Base-by-base conservation (phyloP, 2,113 vertebrate genomes). In the Silurus glanis region DNA sequence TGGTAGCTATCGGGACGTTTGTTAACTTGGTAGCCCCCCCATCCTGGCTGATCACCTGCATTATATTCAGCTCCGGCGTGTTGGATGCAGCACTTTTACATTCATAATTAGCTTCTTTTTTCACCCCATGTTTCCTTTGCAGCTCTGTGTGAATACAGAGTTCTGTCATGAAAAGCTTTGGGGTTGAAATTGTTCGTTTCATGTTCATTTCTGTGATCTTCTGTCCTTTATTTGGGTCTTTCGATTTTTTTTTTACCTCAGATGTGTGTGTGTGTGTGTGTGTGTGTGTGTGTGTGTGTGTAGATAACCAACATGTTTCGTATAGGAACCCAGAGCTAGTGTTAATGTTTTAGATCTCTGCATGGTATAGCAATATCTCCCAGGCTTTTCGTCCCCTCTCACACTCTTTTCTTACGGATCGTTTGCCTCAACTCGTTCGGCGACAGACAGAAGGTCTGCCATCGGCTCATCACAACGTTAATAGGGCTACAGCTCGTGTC, bases 401-500 rank as follows among this genome's bases (percentile, higher is more conserved):
- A 76, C 10, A 14, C 9, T 62, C 71, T 75, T 56, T 66, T 47
- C 49, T 53, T 83, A 62, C 45, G 69, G 61, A 86, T 66, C 25
- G 25, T 83, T 59, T 45, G 83, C 74, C 47, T 72, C 56, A 9
- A 55, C 67, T 25, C 8, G 47, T 74, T 85, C 78, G 25, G 21
- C 3, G 75, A 78, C 7, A 59, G 75, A 78, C 7, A 59, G 76
- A 74, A 14, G n/a, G 49, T 85, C 83, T 6, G 45, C 56, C 80
- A 86, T 83, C 80, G 49, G 67, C 61, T 28, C 86, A 83, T 66
- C 80, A 55, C 37, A 81, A 80, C 25, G 64, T 85, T 81, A 87
- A 89, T 87, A 89, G 88, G 88, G 88, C 88, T 89, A 89, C 81
- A 87, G 83, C 86, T 87, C 78, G 86, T 37, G 45, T 83, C 28